Conservation (phyloP, 92 coral and sea anemone species). For the Porites evermanni region DNA sequence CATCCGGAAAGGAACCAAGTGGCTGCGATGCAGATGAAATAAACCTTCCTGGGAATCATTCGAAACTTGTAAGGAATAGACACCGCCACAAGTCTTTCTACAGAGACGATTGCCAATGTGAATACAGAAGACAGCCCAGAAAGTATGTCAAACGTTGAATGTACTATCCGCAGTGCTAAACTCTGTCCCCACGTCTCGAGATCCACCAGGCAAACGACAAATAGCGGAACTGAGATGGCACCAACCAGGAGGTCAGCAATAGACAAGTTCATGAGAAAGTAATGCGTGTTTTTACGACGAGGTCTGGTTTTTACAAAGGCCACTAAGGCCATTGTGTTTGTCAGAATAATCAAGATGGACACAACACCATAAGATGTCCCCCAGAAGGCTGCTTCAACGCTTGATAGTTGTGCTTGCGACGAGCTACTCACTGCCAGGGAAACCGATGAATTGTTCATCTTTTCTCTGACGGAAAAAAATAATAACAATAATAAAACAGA, state of each 20-base stretch:
- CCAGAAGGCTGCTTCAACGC: slow-evolving; percentile 40
- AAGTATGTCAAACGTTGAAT: slow-evolving; percentile 63
- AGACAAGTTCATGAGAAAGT: slow-evolving; percentile 66
- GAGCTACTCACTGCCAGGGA: background rate
- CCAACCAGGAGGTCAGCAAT: slow-evolving; percentile 73
- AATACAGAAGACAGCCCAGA: slow-evolving; percentile 75
- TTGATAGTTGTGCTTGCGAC: background rate
- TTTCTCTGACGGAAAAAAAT: background rate
- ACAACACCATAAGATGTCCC: slow-evolving; percentile 62
- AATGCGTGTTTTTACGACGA: slow-evolving; percentile 71
- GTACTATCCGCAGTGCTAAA: slow-evolving; percentile 32
- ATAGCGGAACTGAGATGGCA: slow-evolving; percentile 61
- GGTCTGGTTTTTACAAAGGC: slow-evolving; percentile 65
- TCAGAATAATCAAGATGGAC: slow-evolving; percentile 56
- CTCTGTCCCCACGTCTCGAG: slow-evolving; percentile 34
- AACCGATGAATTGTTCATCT: slow-evolving; percentile 27
- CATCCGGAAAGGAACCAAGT: slow-evolving; percentile 64
- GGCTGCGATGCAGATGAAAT: slow-evolving; percentile 45
- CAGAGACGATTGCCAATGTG: slow-evolving; percentile 59
- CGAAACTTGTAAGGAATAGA: slow-evolving; percentile 68
- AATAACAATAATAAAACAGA: background rate
- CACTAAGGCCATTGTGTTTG: slow-evolving; percentile 52
- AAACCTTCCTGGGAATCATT: slow-evolving; percentile 40
- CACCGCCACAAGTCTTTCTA: slow-evolving; percentile 71
- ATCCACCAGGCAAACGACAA: slow-evolving; percentile 50